phyloP scores from a whole-genome alignment of 2,113 vertebrate genomes.

The Plectropomus leopardus region DNA sequence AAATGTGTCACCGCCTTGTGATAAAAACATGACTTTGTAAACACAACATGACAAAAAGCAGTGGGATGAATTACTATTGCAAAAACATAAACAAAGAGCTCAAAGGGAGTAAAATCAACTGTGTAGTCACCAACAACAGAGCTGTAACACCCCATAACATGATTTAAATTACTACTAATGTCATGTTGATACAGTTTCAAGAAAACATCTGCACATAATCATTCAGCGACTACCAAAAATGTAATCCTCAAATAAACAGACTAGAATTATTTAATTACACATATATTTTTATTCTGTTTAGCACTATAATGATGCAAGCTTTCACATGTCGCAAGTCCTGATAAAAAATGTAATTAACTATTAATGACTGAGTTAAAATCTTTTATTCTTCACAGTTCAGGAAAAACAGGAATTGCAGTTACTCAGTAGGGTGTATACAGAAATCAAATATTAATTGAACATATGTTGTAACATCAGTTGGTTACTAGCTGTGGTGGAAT shows the following conservation, averaged over 20 bases:
- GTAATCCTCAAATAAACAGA: no score
- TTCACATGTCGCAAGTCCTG: neutral
- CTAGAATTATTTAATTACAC: no score
- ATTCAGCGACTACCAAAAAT: no score
- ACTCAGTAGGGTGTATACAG: neutral
- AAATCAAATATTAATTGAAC: neutral
- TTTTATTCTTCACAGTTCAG: neutral
- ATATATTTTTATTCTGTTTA: no score
- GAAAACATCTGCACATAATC: no score
- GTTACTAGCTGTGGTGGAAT: neutral
- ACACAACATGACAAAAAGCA: neutral
- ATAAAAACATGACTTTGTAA: neutral
- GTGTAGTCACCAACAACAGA: neutral
- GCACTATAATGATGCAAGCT: neutral
- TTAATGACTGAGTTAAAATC: neutral
- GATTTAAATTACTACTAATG: no score
- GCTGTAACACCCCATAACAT: neutral
- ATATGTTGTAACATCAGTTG: neutral
- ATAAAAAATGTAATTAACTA: neutral
- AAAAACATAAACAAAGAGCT: neutral
- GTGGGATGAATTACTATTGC: neutral
- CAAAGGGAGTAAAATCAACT: neutral
- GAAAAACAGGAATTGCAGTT: neutral
- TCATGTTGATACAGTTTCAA: no score
- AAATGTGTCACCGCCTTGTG: neutral